Evolutionary conservation across 2,797 vertebrate species (phyloP).

Genomic region (Knipowitschia caucasica): DNA sequence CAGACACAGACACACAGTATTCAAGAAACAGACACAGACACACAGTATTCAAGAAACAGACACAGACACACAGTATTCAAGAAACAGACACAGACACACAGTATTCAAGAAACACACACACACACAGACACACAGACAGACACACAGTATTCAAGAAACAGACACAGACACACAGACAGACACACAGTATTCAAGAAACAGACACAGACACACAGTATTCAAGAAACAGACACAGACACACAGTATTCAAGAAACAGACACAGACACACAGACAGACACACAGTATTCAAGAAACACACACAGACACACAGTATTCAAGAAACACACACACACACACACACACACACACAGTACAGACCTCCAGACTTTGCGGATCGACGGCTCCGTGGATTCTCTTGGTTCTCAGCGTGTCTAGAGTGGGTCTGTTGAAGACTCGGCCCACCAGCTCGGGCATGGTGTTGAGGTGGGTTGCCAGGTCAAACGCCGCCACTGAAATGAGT

Average conservation of each 20-base stretch:
- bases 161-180: neutral
- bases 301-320: too few relatives aligned
- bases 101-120: too few relatives aligned
- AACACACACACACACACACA: neutral
- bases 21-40: too few relatives aligned
- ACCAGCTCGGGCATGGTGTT: constrained; percentile 86
- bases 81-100: too few relatives aligned
- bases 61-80: too few relatives aligned
- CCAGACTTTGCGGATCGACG: constrained; percentile 47
- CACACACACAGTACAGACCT: constrained; percentile 64
- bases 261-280: neutral
- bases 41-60: too few relatives aligned
- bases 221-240: too few relatives aligned
- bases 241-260: too few relatives aligned
- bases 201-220: neutral
- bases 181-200: too few relatives aligned
- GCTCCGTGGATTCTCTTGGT: constrained; percentile 80
- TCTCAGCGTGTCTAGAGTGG: constrained; percentile 84
- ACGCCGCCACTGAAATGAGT: constrained; percentile 75
- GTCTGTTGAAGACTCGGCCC: constrained; percentile 86
- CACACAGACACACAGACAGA: neutral
- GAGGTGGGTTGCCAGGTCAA: constrained; percentile 85
- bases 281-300: too few relatives aligned
- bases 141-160: too few relatives aligned
- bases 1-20: too few relatives aligned